phyloP scores from a whole-genome alignment of 2,888 invertebrate genomes.

The Monoplex corrugatus region DNA sequence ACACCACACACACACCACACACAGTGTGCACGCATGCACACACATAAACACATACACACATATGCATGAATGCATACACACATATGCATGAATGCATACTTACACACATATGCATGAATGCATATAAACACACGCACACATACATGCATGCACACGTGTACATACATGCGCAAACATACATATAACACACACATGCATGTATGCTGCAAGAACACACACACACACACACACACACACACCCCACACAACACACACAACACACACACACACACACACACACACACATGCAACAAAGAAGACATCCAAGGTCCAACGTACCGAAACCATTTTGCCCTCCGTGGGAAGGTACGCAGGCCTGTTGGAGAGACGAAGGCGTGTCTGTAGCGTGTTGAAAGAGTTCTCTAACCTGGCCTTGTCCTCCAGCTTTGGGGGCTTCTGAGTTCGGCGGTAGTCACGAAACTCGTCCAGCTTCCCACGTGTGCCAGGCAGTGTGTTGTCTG shows the following conservation, averaged over 20 bases:
- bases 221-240: neutral
- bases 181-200: no score
- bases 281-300: neutral
- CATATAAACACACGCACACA: no score
- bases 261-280: neutral
- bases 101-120: no score
- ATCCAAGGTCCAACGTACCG: slow-evolving; percentile 85
- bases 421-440: slow-evolving; percentile 99
- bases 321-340: slow-evolving; percentile 99
- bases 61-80: no score
- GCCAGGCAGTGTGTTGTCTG: slow-evolving; percentile 98
- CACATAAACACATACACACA: no score
- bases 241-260: neutral
- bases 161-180: no score
- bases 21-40: no score
- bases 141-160: no score
- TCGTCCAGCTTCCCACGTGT: slow-evolving; percentile 99
- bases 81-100: no score
- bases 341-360: slow-evolving; percentile 99
- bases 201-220: neutral
- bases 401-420: slow-evolving; percentile 99
- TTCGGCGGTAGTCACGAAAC: slow-evolving; percentile 98
- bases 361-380: slow-evolving; percentile 98
- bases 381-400: slow-evolving; percentile 99
- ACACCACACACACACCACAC: no score